phyloP scores from a whole-genome alignment of 1,140 invertebrate species.

The Venturia canescens region DNA sequence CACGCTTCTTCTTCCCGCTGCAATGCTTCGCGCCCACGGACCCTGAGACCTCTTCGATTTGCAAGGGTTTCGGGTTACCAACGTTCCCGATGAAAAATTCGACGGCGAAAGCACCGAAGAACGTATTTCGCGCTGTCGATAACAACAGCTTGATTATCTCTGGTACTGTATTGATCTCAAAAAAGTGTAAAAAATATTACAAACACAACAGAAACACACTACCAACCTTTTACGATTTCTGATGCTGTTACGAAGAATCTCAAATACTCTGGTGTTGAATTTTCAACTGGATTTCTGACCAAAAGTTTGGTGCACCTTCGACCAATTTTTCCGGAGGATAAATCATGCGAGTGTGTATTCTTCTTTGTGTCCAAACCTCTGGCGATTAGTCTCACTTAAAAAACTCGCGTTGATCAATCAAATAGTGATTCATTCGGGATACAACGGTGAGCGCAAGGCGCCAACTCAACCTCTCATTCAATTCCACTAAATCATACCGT shows the following conservation, averaged over 20 bases:
- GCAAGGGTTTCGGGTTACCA: neutral
- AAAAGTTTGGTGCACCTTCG: too few species aligned
- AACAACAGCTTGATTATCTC: too few species aligned
- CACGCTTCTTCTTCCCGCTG: neutral
- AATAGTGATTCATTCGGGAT: conserved; percentile 24
- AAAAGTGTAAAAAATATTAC: too few species aligned
- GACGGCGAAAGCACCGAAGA: neutral
- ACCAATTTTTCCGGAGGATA: too few species aligned
- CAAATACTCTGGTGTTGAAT: too few species aligned
- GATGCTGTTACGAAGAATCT: too few species aligned
- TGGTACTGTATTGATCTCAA: too few species aligned
- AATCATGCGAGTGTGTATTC: neutral
- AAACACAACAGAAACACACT: too few species aligned
- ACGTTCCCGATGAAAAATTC: neutral
- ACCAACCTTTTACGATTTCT: too few species aligned
- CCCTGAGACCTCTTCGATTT: neutral
- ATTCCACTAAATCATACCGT: conserved; percentile 34
- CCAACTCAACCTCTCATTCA: conserved; percentile 1
- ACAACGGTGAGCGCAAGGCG: conserved; percentile 4
- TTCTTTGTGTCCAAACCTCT: neutral
- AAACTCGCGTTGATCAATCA: conserved; percentile 28
- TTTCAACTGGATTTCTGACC: too few species aligned
- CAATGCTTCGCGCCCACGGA: neutral
- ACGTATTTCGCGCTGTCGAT: too few species aligned
- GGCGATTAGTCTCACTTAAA: neutral